These are phyloP conservation scores for Scaptomyza cyrtandrae DNA, from an alignment of 2,888 invertebrate species.

Conservation along the genomic window DNA sequence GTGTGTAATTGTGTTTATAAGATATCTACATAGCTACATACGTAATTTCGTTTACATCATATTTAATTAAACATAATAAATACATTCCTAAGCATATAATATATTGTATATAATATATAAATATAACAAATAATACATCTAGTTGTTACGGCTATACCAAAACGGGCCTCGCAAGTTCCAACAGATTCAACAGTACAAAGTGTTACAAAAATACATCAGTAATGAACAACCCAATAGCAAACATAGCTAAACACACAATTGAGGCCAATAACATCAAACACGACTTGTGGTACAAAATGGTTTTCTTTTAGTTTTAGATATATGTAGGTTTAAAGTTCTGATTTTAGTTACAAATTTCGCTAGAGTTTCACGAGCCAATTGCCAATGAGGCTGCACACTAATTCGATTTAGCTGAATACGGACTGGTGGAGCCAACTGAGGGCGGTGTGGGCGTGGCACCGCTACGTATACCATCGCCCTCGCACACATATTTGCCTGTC, in stretches of 20 bases:
- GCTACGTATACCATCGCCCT: constrained; percentile 87
- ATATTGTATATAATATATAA: constrained; percentile 55
- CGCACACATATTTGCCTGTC: constrained; percentile 92
- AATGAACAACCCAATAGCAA: constrained; percentile 54
- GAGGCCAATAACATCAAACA: constrained; percentile 30
- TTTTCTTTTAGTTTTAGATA: constrained; percentile 20
- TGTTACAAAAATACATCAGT: constrained; percentile 70
- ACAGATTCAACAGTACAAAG: constrained; percentile 64
- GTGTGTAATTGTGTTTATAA: constrained; percentile 32
- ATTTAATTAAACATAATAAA: constrained; percentile 74
- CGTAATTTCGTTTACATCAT: constrained; percentile 58
- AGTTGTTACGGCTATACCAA: constrained; percentile 47
- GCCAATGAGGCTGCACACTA: constrained; percentile 32
- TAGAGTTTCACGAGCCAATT: constrained; percentile 50
- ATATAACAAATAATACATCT: constrained; percentile 75
- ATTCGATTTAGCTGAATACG: constrained; percentile 83
- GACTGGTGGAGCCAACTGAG: constrained; percentile 84
- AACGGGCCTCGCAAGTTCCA: constrained; percentile 26
- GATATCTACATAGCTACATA: constrained; percentile 76
- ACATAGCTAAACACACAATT: constrained; percentile 32
- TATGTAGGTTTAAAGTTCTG: constrained; percentile 5
- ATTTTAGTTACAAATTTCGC: constrained; percentile 40
- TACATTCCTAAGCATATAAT: constrained; percentile 66
- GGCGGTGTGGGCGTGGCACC: constrained; percentile 84
- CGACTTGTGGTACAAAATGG: constrained; percentile 30